Evolutionary conservation across 2,888 invertebrate species (phyloP), one percentile per base, ranked within the genome.

Genomic region (Dicyrtomina minuta): DNA sequence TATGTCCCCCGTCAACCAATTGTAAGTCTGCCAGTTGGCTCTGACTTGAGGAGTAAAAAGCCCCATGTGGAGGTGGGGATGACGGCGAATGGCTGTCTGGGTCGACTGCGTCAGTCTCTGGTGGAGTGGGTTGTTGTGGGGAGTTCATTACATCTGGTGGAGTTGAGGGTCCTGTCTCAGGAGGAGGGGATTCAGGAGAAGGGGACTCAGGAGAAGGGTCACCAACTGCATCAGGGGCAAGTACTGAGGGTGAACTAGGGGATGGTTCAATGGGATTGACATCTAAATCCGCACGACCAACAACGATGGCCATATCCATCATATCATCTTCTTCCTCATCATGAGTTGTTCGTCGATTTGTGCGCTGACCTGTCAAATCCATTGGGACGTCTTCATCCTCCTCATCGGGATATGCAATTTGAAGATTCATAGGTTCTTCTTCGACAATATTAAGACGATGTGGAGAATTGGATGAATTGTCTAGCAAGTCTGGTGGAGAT

Each of bases 391-490:
- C 58, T 39, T 39, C 58, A 58, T 58, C 39, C 26, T 33, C 58
- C 27, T 66, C 56, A 39, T 55, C 56, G 8, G 33, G 33, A 33
- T 33, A 33, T 33, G 33, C 33, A 33, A 33, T 33, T 33, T 33
- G 4, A 33, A 33, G 33, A 55, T 66, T 51, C 20, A 44, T 62
- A 27, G 24, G 22, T 12, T 59, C 39, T 12, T 66, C 66, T 33
- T 66, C 66, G 15, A 66, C 66, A 22, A 66, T 66, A 56, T 66
- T 66, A 24, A 66, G 49, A 24, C 44, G 22, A 33, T 44, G 53
- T 22, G 66, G 66, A 2, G 66, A 66, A 44, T 46, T 51, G 10
- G 64, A 51, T 20, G 49, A 44, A 24, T 64, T 51, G 22, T 66
- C 66, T 17, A 55, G 24, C 10, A 66, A 39, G 13, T 66, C 46